Percentiles rank a stretch among this genome's conserved stretches.
Evolutionary conservation across 2,888 invertebrate species (phyloP).

Genomic region (Tetragonula carbonaria): DNA sequence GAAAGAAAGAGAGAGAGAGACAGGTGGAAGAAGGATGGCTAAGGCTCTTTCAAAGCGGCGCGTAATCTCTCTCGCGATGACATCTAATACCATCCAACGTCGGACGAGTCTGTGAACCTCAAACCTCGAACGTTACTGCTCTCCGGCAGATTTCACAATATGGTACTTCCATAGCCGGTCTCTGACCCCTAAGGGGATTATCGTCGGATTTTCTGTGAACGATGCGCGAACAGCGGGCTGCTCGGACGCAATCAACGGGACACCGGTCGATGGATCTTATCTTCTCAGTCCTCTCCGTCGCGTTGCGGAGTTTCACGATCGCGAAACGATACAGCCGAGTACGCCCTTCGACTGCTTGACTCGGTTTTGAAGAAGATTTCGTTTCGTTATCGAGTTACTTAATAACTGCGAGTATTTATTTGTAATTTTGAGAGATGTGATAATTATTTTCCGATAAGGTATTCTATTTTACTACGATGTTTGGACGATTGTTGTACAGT

Average conservation of each 20-base stretch:
- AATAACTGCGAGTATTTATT: not conserved
- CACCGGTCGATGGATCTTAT: constrained; percentile 26
- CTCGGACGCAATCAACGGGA: constrained; percentile 37
- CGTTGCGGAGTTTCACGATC: not conserved
- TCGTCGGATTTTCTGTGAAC: constrained; percentile 56
- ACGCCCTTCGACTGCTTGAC: not conserved
- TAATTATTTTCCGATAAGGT: not conserved
- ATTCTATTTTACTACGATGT: not conserved
- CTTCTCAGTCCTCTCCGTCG: not conserved
- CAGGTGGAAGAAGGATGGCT: constrained; percentile 47
- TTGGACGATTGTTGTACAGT: not conserved
- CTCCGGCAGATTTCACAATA: constrained; percentile 73
- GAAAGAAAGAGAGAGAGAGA: constrained; percentile 11
- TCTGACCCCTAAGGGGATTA: constrained; percentile 66
- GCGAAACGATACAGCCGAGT: not conserved
- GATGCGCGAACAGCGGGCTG: constrained; percentile 11
- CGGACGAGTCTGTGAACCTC: constrained; percentile 72
- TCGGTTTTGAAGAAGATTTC: not conserved
- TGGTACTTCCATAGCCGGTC: constrained; percentile 66
- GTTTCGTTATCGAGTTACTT: not conserved
- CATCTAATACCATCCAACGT: constrained; percentile 78
- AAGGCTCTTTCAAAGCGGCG: constrained; percentile 76
- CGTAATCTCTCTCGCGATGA: constrained; percentile 80
- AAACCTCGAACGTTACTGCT: constrained; percentile 66
- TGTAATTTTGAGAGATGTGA: not conserved